Evolutionary conservation across 1,140 invertebrate genomes (phyloP).

Genomic region (Sycophila sp.): DNA sequence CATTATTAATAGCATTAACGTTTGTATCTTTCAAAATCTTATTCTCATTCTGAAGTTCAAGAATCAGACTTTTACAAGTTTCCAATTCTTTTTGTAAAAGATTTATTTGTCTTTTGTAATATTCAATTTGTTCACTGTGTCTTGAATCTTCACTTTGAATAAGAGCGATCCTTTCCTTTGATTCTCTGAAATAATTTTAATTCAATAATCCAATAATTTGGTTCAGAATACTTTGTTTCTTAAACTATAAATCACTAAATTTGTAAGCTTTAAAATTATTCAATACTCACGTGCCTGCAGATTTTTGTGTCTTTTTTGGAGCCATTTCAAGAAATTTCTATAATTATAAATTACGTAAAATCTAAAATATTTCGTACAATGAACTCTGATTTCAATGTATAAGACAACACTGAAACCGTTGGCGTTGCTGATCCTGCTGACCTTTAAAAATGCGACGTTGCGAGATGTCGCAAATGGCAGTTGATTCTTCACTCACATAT

Average conservation of each 20-base stretch:
- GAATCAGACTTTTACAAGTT: background rate
- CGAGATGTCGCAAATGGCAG: too few relatives aligned
- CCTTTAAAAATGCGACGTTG: background rate
- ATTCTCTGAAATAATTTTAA: background rate
- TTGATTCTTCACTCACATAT: too few relatives aligned
- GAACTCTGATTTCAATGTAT: background rate
- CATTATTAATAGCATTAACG: background rate
- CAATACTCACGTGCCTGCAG: background rate
- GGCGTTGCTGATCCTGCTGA: background rate
- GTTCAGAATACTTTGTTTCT: background rate
- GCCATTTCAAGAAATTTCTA: background rate
- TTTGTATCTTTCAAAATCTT: constrained; percentile 1
- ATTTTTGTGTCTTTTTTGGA: background rate
- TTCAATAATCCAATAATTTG: background rate
- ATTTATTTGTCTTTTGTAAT: constrained; percentile 15
- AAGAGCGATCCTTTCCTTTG: background rate
- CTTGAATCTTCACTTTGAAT: background rate
- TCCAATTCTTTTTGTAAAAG: background rate
- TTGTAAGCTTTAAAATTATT: too few relatives aligned
- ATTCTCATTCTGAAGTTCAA: background rate
- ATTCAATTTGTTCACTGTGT: background rate
- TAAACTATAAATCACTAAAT: background rate
- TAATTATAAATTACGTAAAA: too few relatives aligned
- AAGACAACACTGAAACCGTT: background rate
- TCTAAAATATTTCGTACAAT: background rate